Evolutionary conservation across 2,888 invertebrate species (phyloP).

Genomic region (Harmothoe impar): DNA sequence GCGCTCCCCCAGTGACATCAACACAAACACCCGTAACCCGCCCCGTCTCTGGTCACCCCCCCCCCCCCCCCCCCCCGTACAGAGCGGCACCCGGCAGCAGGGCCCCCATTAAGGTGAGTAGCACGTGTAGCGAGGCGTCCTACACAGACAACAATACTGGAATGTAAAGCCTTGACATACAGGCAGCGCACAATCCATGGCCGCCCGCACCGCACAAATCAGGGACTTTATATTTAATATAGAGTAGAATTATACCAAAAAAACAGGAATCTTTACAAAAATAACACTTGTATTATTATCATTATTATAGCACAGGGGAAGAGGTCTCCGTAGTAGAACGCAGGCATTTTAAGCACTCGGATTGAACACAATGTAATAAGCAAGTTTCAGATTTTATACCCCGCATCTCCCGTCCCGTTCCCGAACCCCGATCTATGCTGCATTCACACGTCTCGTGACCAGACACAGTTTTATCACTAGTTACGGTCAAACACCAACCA

Average conservation of each 20-base stretch:
- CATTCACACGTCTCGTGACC: background rate
- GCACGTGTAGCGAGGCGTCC: background rate
- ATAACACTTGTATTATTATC: background rate
- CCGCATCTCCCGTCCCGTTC: background rate
- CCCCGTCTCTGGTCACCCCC: background rate
- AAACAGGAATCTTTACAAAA: background rate
- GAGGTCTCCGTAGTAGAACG: too few relatives aligned
- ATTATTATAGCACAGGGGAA: too few relatives aligned
- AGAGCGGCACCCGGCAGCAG: background rate
- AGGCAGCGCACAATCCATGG: background rate
- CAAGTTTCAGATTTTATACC: background rate
- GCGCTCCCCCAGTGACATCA: background rate
- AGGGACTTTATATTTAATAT: background rate
- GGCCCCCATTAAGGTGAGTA: background rate
- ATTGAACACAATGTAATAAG: constrained; percentile 33
- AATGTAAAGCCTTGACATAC: constrained; percentile 5
- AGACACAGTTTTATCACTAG: constrained; percentile 5
- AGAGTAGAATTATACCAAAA: background rate
- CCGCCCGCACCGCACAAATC: background rate
- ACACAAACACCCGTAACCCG: background rate
- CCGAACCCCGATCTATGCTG: too few relatives aligned
- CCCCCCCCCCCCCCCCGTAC: background rate
- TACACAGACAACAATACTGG: constrained; percentile 1
- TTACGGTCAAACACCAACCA: background rate
- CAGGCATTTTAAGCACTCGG: background rate